Evolutionary conservation across 2,113 vertebrate genomes (phyloP).

Genomic region (Phyllostomus hastatus): DNA sequence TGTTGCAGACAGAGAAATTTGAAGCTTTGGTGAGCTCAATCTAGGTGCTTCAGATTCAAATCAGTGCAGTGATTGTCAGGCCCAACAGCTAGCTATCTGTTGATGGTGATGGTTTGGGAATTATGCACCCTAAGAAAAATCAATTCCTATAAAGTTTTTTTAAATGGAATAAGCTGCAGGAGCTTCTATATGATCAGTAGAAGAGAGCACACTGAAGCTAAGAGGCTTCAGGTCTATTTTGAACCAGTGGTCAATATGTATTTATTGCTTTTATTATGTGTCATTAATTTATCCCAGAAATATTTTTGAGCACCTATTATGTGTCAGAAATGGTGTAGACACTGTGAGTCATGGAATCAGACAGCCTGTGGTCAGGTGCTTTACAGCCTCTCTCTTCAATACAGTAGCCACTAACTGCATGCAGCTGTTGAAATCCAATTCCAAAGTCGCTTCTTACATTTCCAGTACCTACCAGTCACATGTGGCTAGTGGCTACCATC

Average conservation of each 20-base stretch:
- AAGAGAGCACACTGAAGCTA: background rate
- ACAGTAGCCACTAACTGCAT: background rate
- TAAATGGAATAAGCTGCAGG: background rate
- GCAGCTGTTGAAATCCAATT: background rate
- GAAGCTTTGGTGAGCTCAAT: background rate
- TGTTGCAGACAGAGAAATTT: background rate
- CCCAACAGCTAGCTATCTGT: background rate
- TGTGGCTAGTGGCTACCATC: background rate
- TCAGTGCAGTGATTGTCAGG: background rate
- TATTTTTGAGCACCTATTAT: background rate
- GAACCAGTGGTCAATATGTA: background rate
- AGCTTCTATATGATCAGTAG: background rate
- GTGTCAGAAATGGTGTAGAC: background rate
- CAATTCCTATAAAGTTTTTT: constrained; percentile 40
- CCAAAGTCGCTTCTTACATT: background rate
- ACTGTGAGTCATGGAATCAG: background rate
- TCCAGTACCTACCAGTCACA: background rate
- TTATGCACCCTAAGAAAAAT: constrained; percentile 35
- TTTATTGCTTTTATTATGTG: background rate
- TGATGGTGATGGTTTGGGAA: constrained; percentile 14
- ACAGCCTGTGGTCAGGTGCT: background rate
- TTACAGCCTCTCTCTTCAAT: background rate
- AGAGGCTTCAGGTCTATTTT: background rate
- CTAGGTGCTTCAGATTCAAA: constrained; percentile 12
- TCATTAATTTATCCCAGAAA: background rate